Evolutionary conservation across 2,113 vertebrate species (phyloP).

Genomic region (Symphodus melops): DNA sequence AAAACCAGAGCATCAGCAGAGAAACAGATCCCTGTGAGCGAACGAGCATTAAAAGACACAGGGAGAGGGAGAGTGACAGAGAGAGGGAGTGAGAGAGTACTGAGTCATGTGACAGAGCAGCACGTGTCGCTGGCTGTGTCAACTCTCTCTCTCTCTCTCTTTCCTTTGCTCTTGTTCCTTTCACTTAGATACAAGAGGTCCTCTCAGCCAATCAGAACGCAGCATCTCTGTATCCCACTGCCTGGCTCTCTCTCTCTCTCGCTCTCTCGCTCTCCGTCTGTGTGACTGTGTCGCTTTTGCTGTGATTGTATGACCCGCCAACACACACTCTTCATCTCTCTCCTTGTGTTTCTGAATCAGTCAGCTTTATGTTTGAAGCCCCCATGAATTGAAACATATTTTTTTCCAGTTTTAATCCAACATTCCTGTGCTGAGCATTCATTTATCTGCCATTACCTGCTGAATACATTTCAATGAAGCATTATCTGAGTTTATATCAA

Average conservation of each 20-base stretch:
- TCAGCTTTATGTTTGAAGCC: background rate
- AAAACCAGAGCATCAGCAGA: conserved; percentile 18
- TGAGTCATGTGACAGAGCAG: conserved; percentile 67
- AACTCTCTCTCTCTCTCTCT: conserved; percentile 27
- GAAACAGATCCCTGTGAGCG: background rate
- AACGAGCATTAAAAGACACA: background rate
- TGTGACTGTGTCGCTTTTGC: conserved; percentile 2
- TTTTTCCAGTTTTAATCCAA: no score
- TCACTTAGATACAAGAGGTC: conserved; percentile 70
- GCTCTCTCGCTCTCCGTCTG: background rate
- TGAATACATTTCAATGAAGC: no score
- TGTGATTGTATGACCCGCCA: background rate
- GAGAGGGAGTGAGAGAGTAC: conserved; percentile 17
- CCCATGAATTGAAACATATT: background rate
- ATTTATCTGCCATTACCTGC: no score
- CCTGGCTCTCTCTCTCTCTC: background rate
- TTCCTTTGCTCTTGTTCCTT: conserved; percentile 37
- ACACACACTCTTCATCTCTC: conserved; percentile 3
- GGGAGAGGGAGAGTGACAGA: background rate
- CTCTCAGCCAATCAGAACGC: conserved; percentile 65
- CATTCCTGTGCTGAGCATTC: no score
- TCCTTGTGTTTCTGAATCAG: background rate
- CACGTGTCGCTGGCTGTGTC: conserved; percentile 49
- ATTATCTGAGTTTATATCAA: no score
- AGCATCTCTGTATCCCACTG: conserved; percentile 1